A percentile compares a stretch with the other conserved stretches of the same genome.
These are phyloP conservation scores for Drosophila pachea DNA, from an alignment of 1,140 invertebrate genomes.

Conservation along the genomic window DNA sequence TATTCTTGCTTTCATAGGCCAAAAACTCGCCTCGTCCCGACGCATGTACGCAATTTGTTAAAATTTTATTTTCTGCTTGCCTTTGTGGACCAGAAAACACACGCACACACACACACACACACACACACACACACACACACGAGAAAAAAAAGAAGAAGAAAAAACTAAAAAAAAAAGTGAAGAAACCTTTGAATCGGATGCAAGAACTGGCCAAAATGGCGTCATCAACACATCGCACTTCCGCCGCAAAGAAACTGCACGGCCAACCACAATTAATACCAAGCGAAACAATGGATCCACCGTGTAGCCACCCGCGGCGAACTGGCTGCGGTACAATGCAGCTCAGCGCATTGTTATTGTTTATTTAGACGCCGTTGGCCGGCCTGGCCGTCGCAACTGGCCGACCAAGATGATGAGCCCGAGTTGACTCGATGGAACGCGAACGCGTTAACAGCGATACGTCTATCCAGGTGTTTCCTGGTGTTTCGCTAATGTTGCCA, in stretches of 20 bases:
- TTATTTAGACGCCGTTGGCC: conserved; percentile 35
- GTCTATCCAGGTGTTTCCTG: conserved; percentile 25
- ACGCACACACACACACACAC: conserved; percentile 2
- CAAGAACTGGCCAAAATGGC: conserved; percentile 42
- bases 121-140: conserved; percentile 2
- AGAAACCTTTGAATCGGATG: conserved; percentile 10
- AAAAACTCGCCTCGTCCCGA: too few species aligned
- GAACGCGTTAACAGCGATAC: conserved; percentile 23
- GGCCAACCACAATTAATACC: conserved; percentile 37
- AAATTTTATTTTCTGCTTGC: too few species aligned
- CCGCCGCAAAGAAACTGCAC: conserved; percentile 23
- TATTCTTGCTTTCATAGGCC: too few species aligned
- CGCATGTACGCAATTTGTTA: too few species aligned
- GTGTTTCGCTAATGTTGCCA: neutral
- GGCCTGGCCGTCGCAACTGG: conserved; percentile 12
- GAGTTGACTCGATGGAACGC: neutral
- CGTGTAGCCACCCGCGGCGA: conserved; percentile 1
- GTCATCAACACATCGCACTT: conserved; percentile 70
- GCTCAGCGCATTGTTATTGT: conserved; percentile 39
- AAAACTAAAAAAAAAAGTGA: conserved; percentile 14
- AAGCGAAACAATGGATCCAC: conserved; percentile 15
- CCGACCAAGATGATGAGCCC: neutral
- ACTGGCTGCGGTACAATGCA: conserved; percentile 4
- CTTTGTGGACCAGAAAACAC: too few species aligned
- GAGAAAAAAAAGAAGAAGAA: conserved; percentile 28